A percentile compares a stretch with the other conserved stretches of the same genome.
Evolutionary conservation across 2,888 invertebrate genomes (phyloP).

Genomic region (Barypeithes pellucidus): DNA sequence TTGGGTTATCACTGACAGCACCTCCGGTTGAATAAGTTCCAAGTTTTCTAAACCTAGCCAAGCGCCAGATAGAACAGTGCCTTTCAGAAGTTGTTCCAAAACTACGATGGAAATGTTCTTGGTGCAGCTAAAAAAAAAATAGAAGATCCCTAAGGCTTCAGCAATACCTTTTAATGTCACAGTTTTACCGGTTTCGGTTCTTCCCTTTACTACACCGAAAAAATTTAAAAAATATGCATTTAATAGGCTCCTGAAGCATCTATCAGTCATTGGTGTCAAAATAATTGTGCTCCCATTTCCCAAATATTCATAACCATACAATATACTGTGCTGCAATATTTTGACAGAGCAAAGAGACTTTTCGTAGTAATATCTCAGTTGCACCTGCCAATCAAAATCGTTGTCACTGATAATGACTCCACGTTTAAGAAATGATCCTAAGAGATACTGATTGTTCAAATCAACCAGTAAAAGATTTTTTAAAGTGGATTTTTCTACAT

Average conservation of each 20-base stretch:
- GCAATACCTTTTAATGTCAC: conserved; percentile 93
- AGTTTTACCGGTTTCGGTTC: conserved; percentile 88
- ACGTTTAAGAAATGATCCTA: conserved; percentile 76
- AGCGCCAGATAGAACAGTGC: conserved; percentile 83
- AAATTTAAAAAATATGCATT: conserved; percentile 85
- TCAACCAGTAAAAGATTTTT: conserved; percentile 55
- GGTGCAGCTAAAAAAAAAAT: conserved; percentile 85
- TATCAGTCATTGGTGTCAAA: conserved; percentile 80
- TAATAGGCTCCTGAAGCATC: conserved; percentile 85
- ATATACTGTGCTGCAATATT: conserved; percentile 82
- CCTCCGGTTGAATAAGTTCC: conserved; percentile 85
- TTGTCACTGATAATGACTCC: conserved; percentile 74
- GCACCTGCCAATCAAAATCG: conserved; percentile 86
- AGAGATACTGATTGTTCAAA: conserved; percentile 80
- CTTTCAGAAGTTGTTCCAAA: conserved; percentile 79
- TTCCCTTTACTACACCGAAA: conserved; percentile 85
- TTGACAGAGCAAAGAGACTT: conserved; percentile 77
- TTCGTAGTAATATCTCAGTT: conserved; percentile 82
- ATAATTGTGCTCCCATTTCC: conserved; percentile 83
- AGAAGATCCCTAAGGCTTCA: conserved; percentile 78
- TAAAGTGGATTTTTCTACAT: conserved; percentile 69
- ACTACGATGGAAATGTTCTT: conserved; percentile 75
- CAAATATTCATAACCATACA: conserved; percentile 88
- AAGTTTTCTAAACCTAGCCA: conserved; percentile 92
- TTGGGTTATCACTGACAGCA: conserved; percentile 80